Evolutionary conservation across 2,888 invertebrate genomes (phyloP).

Genomic region (Fabriciana adippe): DNA sequence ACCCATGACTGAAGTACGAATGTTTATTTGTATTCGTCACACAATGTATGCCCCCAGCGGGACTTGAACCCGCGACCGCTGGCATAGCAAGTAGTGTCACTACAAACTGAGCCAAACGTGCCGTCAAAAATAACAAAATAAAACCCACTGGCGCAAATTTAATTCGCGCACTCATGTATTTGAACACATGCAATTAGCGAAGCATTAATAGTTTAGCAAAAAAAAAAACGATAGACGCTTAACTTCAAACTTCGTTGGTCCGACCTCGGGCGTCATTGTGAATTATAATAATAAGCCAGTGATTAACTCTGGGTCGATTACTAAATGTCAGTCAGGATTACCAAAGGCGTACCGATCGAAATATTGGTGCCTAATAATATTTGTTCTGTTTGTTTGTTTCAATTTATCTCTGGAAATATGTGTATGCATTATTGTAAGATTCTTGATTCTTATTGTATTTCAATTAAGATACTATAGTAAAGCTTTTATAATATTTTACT

Average conservation of each 20-base stretch:
- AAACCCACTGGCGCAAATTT: conserved; percentile 9
- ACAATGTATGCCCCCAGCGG: too few species aligned
- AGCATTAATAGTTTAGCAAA: conserved; percentile 22
- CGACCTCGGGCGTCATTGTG: conserved; percentile 40
- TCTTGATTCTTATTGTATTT: too few species aligned
- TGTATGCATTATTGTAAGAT: too few species aligned
- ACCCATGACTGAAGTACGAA: too few species aligned
- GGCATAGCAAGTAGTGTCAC: too few species aligned
- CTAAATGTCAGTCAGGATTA: conserved; percentile 43
- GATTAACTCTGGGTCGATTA: conserved; percentile 39
- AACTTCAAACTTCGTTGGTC: conserved; percentile 27
- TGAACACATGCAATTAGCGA: conserved; percentile 5
- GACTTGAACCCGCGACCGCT: too few species aligned
- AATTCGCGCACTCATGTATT: conserved; percentile 16
- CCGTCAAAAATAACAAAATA: neutral
- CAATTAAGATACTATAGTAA: too few species aligned
- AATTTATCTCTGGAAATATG: neutral
- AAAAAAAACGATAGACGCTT: conserved; percentile 25
- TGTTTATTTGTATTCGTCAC: too few species aligned
- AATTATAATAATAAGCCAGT: conserved; percentile 38
- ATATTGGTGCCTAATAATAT: neutral
- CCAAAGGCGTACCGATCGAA: conserved; percentile 18
- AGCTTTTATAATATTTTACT: too few species aligned
- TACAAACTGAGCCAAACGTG: neutral
- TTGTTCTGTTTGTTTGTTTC: neutral